Evolutionary conservation across 2,888 invertebrate genomes (phyloP).

Genomic region (Athripsodes cinereus): DNA sequence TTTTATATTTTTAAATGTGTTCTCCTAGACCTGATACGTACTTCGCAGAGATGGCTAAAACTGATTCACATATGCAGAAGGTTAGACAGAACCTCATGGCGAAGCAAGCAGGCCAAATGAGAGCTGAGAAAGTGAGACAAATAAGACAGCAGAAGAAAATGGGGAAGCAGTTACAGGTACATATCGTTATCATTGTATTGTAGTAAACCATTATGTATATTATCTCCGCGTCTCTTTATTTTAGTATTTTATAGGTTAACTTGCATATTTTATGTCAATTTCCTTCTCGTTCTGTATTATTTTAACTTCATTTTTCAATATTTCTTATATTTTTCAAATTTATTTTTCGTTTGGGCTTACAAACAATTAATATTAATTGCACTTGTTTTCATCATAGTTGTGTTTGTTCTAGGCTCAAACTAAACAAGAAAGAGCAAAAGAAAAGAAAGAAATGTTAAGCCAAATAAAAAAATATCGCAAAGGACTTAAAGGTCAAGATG

Average conservation of each 20-base stretch:
- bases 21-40: slow-evolving; percentile 79
- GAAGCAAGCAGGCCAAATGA: slow-evolving; percentile 78
- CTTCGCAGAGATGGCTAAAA: slow-evolving; percentile 98
- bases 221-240: too few relatives aligned
- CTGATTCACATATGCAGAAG: slow-evolving; percentile 97
- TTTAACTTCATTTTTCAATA: too few relatives aligned
- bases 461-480: slow-evolving; percentile 91
- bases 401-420: slow-evolving; percentile 71
- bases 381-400: too few relatives aligned
- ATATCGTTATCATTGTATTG: too few relatives aligned
- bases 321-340: too few relatives aligned
- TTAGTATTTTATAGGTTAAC: too few relatives aligned
- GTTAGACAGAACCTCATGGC: slow-evolving; percentile 76
- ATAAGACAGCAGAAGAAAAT: slow-evolving; percentile 87
- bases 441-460: slow-evolving; percentile 87
- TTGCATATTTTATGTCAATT: too few relatives aligned
- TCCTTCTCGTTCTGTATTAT: too few relatives aligned
- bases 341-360: too few relatives aligned
- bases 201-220: too few relatives aligned
- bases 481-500: slow-evolving; percentile 71
- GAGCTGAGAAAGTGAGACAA: slow-evolving; percentile 85
- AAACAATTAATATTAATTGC: too few relatives aligned
- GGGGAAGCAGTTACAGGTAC: slow-evolving; percentile 74
- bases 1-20: background rate
- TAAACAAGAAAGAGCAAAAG: slow-evolving; percentile 76